Conservation (phyloP, 2,888 invertebrate genomes). For the Heliconius ethilla region DNA sequence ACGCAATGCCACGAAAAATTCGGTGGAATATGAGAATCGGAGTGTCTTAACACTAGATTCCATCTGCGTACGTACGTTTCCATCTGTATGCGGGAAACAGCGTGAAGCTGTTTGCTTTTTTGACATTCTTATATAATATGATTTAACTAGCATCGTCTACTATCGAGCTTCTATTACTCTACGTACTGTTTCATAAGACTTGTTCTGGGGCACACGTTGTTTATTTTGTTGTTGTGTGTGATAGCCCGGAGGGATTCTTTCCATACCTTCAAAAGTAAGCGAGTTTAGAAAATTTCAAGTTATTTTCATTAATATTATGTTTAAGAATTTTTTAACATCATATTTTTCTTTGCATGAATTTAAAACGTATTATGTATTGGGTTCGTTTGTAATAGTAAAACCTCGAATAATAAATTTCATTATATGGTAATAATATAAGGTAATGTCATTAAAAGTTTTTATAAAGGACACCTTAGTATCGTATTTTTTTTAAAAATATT, state of each 20-base stretch:
- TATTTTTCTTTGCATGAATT: no score
- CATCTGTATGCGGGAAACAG: no score
- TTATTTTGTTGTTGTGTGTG: constrained; percentile 97
- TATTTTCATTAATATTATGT: neutral
- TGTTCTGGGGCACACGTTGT: constrained; percentile 96
- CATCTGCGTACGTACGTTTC: no score
- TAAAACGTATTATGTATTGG: no score
- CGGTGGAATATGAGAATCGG: no score
- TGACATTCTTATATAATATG: no score
- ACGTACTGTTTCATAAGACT: constrained; percentile 99
- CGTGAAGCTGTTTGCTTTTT: no score
- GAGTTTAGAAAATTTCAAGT: neutral
- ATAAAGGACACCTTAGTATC: no score
- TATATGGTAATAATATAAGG: neutral
- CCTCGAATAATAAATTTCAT: neutral
- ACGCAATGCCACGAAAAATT: no score
- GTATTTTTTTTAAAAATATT: neutral
- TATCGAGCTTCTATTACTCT: constrained; percentile 40
- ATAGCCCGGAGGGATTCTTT: constrained; percentile 93
- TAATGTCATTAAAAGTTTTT: neutral
- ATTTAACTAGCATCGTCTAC: constrained; percentile 16
- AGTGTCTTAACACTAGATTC: no score
- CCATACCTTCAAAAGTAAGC: constrained; percentile 87
- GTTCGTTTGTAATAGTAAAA: no score
- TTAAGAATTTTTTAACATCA: neutral